A percentile compares a stretch with the other conserved stretches of the same genome.
These are phyloP conservation scores for Agriopis aurantiaria DNA, from an alignment of 2,888 invertebrate species.

Conservation along the genomic window DNA sequence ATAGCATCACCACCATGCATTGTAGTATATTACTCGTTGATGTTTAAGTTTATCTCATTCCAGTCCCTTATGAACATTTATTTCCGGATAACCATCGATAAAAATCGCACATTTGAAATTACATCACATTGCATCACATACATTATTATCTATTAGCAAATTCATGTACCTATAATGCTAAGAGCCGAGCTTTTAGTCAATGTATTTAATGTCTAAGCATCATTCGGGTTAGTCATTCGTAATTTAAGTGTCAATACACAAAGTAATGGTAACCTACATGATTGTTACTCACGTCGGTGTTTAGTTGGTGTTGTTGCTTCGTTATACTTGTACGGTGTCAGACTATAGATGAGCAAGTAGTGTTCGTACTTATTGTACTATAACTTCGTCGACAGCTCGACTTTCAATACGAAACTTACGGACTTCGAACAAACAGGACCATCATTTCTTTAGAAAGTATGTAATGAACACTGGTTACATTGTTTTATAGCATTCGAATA, in stretches of 20 bases:
- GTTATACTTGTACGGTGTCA: constrained; percentile 67
- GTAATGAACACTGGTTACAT: too few species aligned
- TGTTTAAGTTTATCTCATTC: background rate
- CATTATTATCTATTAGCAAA: constrained; percentile 38
- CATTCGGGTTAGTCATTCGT: constrained; percentile 46
- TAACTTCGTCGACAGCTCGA: constrained; percentile 56
- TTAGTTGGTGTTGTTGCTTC: constrained; percentile 84
- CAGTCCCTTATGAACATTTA: background rate
- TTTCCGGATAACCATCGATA: constrained; percentile 18
- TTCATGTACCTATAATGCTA: constrained; percentile 55
- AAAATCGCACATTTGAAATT: constrained; percentile 61
- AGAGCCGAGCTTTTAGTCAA: constrained; percentile 67
- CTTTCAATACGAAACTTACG: constrained; percentile 59
- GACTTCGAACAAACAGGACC: constrained; percentile 59
- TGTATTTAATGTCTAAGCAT: constrained; percentile 55
- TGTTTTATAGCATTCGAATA: too few species aligned
- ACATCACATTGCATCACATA: constrained; percentile 59
- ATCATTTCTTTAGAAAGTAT: constrained; percentile 3
- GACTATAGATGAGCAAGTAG: constrained; percentile 73
- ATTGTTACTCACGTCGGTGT: constrained; percentile 66
- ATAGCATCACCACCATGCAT: too few species aligned
- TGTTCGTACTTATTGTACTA: constrained; percentile 66
- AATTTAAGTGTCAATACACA: constrained; percentile 56
- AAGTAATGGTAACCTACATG: constrained; percentile 23
- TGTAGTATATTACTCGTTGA: background rate